Evolutionary conservation across 2,113 vertebrate genomes (phyloP).

Genomic region (Ptilorrhoa leucosticta): DNA sequence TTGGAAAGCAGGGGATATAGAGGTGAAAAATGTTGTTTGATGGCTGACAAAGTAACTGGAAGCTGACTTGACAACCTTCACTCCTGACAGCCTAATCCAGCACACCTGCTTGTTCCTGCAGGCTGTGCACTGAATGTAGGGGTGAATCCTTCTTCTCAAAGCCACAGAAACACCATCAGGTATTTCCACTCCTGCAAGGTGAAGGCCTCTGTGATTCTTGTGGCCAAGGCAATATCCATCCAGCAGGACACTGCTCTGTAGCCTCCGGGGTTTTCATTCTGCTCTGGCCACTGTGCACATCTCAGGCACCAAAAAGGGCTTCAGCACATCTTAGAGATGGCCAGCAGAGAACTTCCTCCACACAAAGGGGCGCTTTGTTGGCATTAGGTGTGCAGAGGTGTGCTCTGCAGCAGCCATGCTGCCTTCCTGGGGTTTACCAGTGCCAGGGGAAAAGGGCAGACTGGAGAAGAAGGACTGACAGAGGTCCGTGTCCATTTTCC

Average conservation of each 20-base stretch:
- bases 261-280: not conserved
- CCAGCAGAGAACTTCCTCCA: not conserved
- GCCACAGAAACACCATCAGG: not conserved
- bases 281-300: not conserved
- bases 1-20: not conserved
- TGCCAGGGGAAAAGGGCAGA: not conserved
- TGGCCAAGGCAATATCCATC: not conserved
- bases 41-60: not conserved
- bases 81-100: not conserved
- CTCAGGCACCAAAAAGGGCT: not conserved
- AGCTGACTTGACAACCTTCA: not conserved
- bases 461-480: not conserved
- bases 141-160: not conserved
- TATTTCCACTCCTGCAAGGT: not conserved
- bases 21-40: not conserved
- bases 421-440: not conserved
- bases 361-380: not conserved
- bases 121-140: not conserved
- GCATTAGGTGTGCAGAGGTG: not conserved
- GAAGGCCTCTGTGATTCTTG: not conserved
- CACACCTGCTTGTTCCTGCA: accelerated
- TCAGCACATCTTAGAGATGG: accelerated
- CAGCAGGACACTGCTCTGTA: not conserved
- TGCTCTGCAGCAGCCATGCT: not conserved
- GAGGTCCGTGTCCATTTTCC: accelerated